Evolutionary conservation across 2,888 invertebrate species (phyloP).

Genomic region (Macrosiphum euphorbiae): DNA sequence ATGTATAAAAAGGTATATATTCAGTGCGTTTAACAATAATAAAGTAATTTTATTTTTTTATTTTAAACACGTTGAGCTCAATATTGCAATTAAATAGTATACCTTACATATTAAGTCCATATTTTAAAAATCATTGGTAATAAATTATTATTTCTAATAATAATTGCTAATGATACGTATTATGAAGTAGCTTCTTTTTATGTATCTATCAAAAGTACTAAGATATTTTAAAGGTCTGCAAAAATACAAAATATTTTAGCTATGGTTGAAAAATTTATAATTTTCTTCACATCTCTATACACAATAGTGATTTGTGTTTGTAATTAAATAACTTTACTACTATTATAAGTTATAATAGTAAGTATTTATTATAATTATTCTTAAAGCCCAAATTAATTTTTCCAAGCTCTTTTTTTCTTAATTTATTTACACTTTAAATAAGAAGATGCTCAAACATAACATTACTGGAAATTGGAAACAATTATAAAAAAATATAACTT

Average conservation of each 20-base stretch:
- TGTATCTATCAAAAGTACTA: slow-evolving; percentile 23
- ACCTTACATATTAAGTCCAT: slow-evolving; percentile 14
- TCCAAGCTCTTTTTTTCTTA: slow-evolving; percentile 35
- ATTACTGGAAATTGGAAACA: slow-evolving; percentile 50
- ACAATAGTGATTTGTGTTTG: slow-evolving; percentile 2
- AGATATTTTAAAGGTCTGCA: neutral
- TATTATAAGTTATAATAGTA: slow-evolving; percentile 18
- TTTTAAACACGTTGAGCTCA: slow-evolving; percentile 52
- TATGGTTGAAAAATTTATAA: neutral
- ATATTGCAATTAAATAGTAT: slow-evolving; percentile 25
- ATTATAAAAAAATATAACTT: slow-evolving; percentile 50
- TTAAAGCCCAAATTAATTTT: slow-evolving; percentile 47
- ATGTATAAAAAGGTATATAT: slow-evolving; percentile 25
- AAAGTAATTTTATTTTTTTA: neutral
- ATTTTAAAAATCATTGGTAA: slow-evolving; percentile 37
- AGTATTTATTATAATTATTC: slow-evolving; percentile 33
- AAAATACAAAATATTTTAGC: slow-evolving; percentile 33
- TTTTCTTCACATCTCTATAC: slow-evolving; percentile 13
- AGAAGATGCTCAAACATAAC: slow-evolving; percentile 16
- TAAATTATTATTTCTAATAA: neutral
- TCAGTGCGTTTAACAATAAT: slow-evolving; percentile 55
- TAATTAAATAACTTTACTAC: slow-evolving; percentile 36
- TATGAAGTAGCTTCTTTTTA: slow-evolving; percentile 6
- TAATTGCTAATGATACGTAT: slow-evolving; percentile 47
- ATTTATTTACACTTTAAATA: slow-evolving; percentile 54